Conservation (phyloP, 2,888 invertebrate genomes). For the Latrodectus hesperus region DNA sequence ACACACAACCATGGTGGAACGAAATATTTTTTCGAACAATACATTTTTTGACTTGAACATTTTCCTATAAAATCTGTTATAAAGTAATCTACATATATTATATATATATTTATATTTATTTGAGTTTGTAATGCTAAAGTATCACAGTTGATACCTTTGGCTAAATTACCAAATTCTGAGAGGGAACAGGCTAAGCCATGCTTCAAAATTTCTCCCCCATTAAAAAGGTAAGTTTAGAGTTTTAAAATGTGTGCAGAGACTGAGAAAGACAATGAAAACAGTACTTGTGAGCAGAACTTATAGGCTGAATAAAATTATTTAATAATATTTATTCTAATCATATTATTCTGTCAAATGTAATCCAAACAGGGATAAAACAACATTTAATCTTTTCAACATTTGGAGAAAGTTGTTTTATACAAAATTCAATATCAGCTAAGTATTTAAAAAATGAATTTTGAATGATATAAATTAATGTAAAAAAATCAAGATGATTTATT, state of each 20-base stretch:
- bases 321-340: too few species aligned
- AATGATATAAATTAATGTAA: neutral
- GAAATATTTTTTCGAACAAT: slow-evolving; percentile 46
- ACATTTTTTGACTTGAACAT: slow-evolving; percentile 33
- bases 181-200: slow-evolving; percentile 27
- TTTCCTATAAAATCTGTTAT: slow-evolving; percentile 62
- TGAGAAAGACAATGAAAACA: too few species aligned
- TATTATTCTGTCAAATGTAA: neutral
- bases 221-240: slow-evolving; percentile 12
- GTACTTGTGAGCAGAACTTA: too few species aligned
- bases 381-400: neutral
- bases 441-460: neutral
- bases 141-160: slow-evolving; percentile 70
- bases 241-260: neutral
- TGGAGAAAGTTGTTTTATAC: neutral
- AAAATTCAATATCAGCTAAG: neutral
- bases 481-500: neutral
- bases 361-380: neutral
- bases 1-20: slow-evolving; percentile 28
- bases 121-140: slow-evolving; percentile 62
- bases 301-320: too few species aligned
- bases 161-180: slow-evolving; percentile 66
- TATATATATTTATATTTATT: slow-evolving; percentile 43
- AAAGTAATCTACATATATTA: slow-evolving; percentile 62
- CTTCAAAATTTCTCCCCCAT: slow-evolving; percentile 42